These are phyloP conservation scores for Toxotes chatareus DNA, from an alignment of 2,113 vertebrate species.

Conservation along the genomic window DNA sequence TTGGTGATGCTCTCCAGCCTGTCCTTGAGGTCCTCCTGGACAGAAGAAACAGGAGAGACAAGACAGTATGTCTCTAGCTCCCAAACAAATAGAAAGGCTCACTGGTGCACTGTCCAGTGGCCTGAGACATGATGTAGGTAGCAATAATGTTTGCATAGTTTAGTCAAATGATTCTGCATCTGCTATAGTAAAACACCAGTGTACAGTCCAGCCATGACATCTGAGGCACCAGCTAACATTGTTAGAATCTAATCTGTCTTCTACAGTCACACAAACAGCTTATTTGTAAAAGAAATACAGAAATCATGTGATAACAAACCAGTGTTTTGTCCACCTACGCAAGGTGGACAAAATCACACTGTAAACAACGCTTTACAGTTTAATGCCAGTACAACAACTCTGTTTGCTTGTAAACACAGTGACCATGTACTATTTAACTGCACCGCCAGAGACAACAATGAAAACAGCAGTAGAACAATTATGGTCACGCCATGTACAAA, in stretches of 20 bases:
- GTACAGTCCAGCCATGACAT: neutral
- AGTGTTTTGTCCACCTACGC: neutral
- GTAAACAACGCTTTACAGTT: too few species aligned
- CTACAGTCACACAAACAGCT: too few species aligned
- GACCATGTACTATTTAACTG: neutral
- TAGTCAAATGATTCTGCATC: neutral
- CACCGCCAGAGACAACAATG: neutral
- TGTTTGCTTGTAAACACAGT: too few species aligned
- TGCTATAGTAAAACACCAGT: neutral
- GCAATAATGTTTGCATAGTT: neutral
- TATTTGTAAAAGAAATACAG: too few species aligned
- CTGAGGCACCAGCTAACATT: neutral
- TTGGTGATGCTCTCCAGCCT: constrained; percentile 89
- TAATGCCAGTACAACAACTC: too few species aligned
- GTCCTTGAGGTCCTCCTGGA: constrained; percentile 89
- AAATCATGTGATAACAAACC: neutral
- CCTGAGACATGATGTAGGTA: neutral
- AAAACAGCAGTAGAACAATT: neutral
- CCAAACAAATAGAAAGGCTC: neutral
- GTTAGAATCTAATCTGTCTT: neutral
- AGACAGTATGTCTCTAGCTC: neutral
- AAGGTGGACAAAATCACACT: neutral
- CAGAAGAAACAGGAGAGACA: constrained; percentile 71
- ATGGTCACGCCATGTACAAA: neutral
- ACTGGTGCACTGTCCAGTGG: neutral